A percentile compares a stretch with the other conserved stretches of the same genome.
Evolutionary conservation across 30 jellyfish, hydroid and myxozoan species (phyloP).

Genomic region (Aurelia aurita complex sp. Pacific): DNA sequence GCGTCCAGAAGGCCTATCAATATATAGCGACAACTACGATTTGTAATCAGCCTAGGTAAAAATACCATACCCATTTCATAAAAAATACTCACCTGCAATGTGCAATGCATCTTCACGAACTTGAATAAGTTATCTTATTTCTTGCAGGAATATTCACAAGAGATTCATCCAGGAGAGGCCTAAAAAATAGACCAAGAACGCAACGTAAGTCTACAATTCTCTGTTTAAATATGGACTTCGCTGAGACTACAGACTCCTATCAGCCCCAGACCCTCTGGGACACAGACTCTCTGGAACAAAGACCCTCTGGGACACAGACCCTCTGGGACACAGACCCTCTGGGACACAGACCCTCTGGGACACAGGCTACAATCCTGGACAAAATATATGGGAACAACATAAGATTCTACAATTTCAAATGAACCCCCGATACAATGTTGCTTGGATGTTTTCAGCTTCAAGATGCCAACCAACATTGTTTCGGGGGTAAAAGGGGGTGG

Average conservation of each 20-base stretch:
- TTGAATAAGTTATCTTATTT: background rate
- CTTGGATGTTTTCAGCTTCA: no score
- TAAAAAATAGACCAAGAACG: constrained; percentile 41
- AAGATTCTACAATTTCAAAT: no score
- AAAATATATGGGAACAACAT: no score
- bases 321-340: no score
- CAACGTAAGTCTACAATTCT: constrained; percentile 33
- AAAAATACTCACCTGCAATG: background rate
- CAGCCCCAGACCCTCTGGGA: background rate
- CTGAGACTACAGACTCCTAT: background rate
- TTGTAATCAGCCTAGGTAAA: no score
- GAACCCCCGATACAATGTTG: no score
- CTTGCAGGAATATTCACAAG: constrained; percentile 9
- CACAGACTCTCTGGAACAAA: background rate
- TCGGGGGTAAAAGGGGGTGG: no score
- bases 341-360: background rate
- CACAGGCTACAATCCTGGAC: no score
- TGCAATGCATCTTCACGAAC: background rate
- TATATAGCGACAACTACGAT: no score
- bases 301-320: background rate
- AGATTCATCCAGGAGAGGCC: constrained; percentile 24
- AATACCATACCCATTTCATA: no score
- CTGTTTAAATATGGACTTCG: background rate
- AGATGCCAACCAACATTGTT: no score
- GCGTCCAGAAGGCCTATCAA: no score